Conservation (phyloP, 2,113 vertebrate genomes). For the Prunella himalayana region DNA sequence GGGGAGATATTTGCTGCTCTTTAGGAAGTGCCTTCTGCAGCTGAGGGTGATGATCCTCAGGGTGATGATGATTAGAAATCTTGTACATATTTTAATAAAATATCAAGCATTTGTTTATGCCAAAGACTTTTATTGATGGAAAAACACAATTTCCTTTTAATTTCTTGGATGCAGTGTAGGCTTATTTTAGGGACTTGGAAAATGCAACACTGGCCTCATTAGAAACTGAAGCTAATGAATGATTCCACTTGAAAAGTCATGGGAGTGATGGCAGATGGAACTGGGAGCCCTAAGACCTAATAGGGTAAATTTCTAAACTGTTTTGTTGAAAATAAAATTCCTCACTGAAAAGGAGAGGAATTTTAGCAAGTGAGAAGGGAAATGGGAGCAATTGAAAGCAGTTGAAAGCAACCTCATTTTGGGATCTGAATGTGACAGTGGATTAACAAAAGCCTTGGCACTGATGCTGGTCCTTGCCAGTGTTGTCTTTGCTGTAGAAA, state of each 20-base stretch:
- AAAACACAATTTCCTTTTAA: neutral
- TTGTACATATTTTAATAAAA: neutral
- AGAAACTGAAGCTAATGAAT: neutral
- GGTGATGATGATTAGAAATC: neutral
- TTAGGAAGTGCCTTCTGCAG: neutral
- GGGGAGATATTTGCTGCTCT: neutral
- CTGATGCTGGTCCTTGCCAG: neutral
- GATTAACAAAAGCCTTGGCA: neutral
- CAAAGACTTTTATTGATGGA: neutral
- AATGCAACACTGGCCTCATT: neutral
- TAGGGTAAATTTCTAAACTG: neutral
- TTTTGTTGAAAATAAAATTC: neutral
- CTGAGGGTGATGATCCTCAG: neutral
- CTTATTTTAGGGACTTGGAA: neutral
- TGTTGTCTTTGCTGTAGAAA: neutral
- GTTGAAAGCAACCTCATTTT: neutral
- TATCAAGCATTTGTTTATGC: neutral
- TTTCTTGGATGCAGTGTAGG: rapidly evolving
- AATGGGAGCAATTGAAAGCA: neutral
- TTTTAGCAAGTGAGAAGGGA: neutral
- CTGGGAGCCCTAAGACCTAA: neutral
- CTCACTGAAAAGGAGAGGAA: neutral
- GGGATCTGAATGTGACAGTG: neutral
- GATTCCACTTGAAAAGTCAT: neutral
- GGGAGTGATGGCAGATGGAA: neutral